phyloP scores from a whole-genome alignment of 2,113 vertebrate species.

The Rutilus rutilus region DNA sequence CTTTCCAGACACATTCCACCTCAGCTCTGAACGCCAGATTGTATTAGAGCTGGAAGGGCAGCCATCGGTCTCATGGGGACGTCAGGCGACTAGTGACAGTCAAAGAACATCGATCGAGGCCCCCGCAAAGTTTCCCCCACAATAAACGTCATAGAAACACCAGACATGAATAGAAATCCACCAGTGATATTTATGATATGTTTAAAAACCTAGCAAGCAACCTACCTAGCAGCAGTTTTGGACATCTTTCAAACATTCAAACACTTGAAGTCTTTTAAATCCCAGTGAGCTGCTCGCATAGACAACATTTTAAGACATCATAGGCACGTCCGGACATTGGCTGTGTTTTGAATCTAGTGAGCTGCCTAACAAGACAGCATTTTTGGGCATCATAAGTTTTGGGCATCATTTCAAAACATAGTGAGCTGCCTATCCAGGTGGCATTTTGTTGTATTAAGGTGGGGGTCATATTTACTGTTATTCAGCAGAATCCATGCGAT shows the following conservation, averaged over 20 bases:
- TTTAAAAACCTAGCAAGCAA: not conserved
- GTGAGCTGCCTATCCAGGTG: not conserved
- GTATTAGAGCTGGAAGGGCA: slow-evolving; percentile 8
- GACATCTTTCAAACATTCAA: not conserved
- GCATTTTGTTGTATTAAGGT: not conserved
- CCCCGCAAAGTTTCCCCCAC: slow-evolving; percentile 30
- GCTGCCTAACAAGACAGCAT: not conserved
- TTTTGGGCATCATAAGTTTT: not conserved
- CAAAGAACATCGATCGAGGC: slow-evolving; percentile 60
- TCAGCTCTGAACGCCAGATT: not conserved
- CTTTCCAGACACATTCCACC: slow-evolving; percentile 12
- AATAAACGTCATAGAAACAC: slow-evolving; percentile 58
- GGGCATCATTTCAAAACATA: not conserved
- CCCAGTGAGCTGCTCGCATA: not conserved
- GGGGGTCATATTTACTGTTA: not conserved
- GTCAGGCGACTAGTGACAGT: slow-evolving; percentile 45
- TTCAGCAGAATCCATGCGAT: not conserved
- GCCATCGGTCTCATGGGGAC: slow-evolving; percentile 38
- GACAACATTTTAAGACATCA: not conserved
- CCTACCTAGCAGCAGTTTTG: not conserved
- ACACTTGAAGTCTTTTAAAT: not conserved
- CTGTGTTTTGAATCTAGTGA: not conserved
- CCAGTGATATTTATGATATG: not conserved
- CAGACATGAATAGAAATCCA: slow-evolving; percentile 17
- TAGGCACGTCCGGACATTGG: not conserved